A percentile compares a stretch with the other conserved stretches of the same genome.
Conservation (phyloP, 2,888 invertebrate species). For the Nymphalis polychloros region DNA sequence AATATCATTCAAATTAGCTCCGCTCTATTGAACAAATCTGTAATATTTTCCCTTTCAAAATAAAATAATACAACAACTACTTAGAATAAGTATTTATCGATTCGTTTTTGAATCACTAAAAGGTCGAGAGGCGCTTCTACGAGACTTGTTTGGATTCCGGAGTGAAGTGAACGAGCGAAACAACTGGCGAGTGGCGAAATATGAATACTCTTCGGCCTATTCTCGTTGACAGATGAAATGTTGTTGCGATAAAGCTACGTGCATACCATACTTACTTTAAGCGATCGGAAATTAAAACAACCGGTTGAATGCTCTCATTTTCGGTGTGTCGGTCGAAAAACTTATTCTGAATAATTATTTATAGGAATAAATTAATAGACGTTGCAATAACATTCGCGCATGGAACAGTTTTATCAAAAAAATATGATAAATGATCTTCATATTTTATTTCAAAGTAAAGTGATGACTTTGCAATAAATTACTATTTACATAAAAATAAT, state of each 20-base stretch:
- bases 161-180: not conserved
- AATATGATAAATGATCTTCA: constrained; percentile 4
- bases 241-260: not conserved
- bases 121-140: not conserved
- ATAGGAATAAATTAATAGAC: constrained; percentile 5
- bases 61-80: constrained; percentile 17
- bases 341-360: constrained; percentile 1
- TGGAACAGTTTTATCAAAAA: not conserved
- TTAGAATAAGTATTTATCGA: constrained; percentile 22
- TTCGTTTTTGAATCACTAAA: constrained; percentile 13
- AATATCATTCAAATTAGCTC: constrained; percentile 38
- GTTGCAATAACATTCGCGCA: no score
- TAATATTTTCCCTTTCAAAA: constrained; percentile 22
- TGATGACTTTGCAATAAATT: constrained; percentile 5
- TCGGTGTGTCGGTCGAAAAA: not conserved
- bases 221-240: constrained; percentile 10
- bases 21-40: constrained; percentile 27
- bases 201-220: constrained; percentile 1
- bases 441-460: constrained; percentile 1
- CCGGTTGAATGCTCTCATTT: constrained; percentile 1
- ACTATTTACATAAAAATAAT: no score
- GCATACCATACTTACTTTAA: not conserved
- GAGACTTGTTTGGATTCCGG: not conserved
- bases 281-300: not conserved
- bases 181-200: constrained; percentile 1